Conservation (phyloP, 2,888 invertebrate genomes). For the Scrobipalpa costella region DNA sequence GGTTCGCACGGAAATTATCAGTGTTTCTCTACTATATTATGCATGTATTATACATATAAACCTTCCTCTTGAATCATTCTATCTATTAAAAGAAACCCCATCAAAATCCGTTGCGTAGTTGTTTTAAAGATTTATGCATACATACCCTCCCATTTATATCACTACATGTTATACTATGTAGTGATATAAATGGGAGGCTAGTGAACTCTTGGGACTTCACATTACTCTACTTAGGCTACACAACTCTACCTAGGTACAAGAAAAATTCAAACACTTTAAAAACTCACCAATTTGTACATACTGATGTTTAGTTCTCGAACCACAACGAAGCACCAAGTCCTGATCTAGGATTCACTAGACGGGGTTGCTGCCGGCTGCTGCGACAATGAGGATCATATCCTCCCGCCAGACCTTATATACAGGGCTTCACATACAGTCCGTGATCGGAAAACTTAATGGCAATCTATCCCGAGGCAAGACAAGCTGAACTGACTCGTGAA, state of each 20-base stretch:
- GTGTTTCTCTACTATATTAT: too few species aligned
- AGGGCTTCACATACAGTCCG: constrained; percentile 53
- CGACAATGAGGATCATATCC: constrained; percentile 40
- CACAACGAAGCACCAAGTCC: constrained; percentile 47
- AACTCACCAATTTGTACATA: constrained; percentile 72
- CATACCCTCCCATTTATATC: too few species aligned
- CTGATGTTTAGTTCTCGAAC: constrained; percentile 34
- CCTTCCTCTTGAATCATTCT: too few species aligned
- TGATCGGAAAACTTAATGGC: constrained; percentile 72
- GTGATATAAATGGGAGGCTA: too few species aligned
- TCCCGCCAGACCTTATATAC: constrained; percentile 58
- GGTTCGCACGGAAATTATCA: too few species aligned
- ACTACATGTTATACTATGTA: too few species aligned
- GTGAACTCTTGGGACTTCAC: neutral
- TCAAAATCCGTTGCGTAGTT: too few species aligned
- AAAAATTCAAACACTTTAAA: neutral
- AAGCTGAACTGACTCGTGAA: neutral
- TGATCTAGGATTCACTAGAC: constrained; percentile 64
- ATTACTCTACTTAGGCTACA: neutral
- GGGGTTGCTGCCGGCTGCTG: constrained; percentile 54
- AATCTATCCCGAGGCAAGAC: constrained; percentile 47
- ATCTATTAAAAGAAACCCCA: too few species aligned
- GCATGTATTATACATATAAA: too few species aligned
- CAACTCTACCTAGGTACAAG: neutral
- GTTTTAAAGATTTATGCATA: too few species aligned